These are phyloP conservation scores for Athalia cordata DNA, from an alignment of 2,888 invertebrate genomes.

Conservation along the genomic window DNA sequence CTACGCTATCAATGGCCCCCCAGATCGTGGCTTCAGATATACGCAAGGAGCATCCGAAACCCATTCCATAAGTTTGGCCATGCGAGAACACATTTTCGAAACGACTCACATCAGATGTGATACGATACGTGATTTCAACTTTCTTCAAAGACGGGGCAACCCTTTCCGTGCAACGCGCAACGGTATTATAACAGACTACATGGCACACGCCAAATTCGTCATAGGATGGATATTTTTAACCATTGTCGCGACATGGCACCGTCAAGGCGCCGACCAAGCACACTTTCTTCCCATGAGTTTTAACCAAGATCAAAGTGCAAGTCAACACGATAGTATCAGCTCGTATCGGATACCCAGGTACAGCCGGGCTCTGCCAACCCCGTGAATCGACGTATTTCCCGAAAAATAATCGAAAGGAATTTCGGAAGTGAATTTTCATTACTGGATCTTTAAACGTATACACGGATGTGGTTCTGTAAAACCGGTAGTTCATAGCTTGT, in stretches of 20 bases:
- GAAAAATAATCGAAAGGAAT: too few relatives aligned
- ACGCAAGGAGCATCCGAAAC: conserved; percentile 8
- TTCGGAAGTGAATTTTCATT: too few relatives aligned
- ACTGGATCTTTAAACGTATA: too few relatives aligned
- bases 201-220: conserved; percentile 37
- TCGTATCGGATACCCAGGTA: too few relatives aligned
- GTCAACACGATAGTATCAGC: neutral
- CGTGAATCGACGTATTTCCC: too few relatives aligned
- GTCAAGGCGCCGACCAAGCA: conserved; percentile 14
- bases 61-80: conserved; percentile 1
- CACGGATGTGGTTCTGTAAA: neutral
- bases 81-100: conserved; percentile 7
- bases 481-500: conserved; percentile 1
- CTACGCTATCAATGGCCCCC: conserved; percentile 11
- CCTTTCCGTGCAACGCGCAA: conserved; percentile 27
- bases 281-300: neutral
- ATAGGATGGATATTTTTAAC: conserved; percentile 41
- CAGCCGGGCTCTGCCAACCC: too few relatives aligned
- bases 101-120: neutral
- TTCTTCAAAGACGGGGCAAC: conserved; percentile 19
- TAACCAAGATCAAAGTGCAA: neutral
- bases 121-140: neutral
- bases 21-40: conserved; percentile 26
- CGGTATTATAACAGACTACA: neutral
- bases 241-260: conserved; percentile 40